A percentile compares a stretch with the other conserved stretches of the same genome.
phyloP scores from a whole-genome alignment of 2,113 vertebrate genomes.

The Semnopithecus entellus region DNA sequence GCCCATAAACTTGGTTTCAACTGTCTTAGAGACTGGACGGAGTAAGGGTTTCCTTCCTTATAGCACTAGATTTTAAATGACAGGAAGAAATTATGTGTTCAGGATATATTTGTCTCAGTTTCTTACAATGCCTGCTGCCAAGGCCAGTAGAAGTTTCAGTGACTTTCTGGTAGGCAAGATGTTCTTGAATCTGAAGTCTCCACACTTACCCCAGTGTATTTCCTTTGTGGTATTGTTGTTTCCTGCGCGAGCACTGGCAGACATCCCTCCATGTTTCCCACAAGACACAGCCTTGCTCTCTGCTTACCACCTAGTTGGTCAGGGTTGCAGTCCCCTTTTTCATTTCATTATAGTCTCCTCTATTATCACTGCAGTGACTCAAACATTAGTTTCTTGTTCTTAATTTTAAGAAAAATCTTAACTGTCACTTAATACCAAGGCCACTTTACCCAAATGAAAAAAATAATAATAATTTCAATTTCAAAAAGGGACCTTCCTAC shows the following conservation, averaged over 20 bases:
- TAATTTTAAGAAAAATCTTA: neutral
- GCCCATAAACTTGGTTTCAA: neutral
- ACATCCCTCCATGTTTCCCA: neutral
- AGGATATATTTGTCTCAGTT: neutral
- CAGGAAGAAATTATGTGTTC: neutral
- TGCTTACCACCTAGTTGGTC: neutral
- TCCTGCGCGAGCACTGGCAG: neutral
- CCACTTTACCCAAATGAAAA: neutral
- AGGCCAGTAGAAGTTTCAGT: neutral
- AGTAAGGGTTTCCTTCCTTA: neutral
- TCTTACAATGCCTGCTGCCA: neutral
- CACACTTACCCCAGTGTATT: neutral
- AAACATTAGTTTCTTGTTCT: neutral
- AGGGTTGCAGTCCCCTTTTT: neutral
- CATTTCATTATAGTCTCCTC: neutral
- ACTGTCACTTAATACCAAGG: neutral
- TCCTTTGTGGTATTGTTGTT: neutral
- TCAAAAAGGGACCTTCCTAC: neutral
- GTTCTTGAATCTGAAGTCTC: neutral
- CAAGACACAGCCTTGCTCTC: neutral
- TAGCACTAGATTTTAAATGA: neutral
- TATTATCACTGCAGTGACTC: neutral
- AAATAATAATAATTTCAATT: neutral
- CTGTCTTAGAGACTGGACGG: neutral
- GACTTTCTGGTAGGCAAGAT: neutral